Evolutionary conservation across 2,797 vertebrate genomes (phyloP).

Genomic region (Harpagifer antarcticus): DNA sequence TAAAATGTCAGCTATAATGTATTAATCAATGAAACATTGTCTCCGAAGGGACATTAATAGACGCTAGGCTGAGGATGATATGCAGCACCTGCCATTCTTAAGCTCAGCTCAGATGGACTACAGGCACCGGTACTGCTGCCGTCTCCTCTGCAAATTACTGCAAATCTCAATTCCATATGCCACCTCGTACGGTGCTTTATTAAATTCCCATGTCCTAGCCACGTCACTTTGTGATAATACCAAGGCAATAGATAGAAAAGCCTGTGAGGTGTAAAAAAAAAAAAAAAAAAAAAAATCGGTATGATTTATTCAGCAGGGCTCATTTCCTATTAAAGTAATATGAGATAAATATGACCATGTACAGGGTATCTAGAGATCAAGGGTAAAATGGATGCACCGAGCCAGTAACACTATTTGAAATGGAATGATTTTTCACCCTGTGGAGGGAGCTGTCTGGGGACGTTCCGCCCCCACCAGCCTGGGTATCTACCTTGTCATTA

Average conservation of each 20-base stretch:
- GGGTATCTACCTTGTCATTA: conserved; percentile 61
- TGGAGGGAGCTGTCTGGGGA: conserved; percentile 66
- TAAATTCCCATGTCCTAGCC: conserved; percentile 73
- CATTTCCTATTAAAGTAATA: conserved; percentile 85
- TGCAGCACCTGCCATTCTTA: conserved; percentile 81
- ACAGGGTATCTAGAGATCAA: conserved; percentile 80
- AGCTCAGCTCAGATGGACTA: conserved; percentile 76
- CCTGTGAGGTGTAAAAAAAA: conserved; percentile 75
- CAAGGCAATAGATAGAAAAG: conserved; percentile 78
- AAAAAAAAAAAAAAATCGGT: conserved; percentile 44
- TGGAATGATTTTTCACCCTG: conserved; percentile 79
- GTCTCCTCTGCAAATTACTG: conserved; percentile 78
- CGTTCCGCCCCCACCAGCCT: conserved; percentile 39
- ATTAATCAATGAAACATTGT: conserved; percentile 73
- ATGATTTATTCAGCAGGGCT: conserved; percentile 87
- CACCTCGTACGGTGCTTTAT: conserved; percentile 78
- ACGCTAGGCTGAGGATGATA: conserved; percentile 69
- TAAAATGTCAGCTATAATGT: conserved; percentile 69
- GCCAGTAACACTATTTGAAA: conserved; percentile 76
- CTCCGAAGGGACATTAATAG: conserved; percentile 75
- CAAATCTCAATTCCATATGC: conserved; percentile 82
- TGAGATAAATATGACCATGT: conserved; percentile 85
- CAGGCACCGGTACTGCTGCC: conserved; percentile 56
- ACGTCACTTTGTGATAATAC: conserved; percentile 83
- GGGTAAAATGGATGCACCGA: conserved; percentile 79